These are phyloP conservation scores for Silurus meridionalis DNA, from an alignment of 2,113 vertebrate species.

Conservation along the genomic window DNA sequence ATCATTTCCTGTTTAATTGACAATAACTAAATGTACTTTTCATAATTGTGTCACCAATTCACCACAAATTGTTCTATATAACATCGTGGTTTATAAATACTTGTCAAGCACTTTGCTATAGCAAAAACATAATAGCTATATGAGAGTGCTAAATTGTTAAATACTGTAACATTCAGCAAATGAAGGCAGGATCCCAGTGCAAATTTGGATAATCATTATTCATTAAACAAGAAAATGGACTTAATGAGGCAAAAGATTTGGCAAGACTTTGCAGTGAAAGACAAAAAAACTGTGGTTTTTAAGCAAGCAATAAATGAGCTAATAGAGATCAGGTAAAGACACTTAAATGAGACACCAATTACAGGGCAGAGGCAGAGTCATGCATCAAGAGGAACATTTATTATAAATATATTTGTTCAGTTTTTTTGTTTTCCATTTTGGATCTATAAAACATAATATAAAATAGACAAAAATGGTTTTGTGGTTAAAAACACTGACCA, in stretches of 20 bases:
- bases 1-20: too few relatives aligned
- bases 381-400: neutral
- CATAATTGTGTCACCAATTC: neutral
- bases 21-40: too few relatives aligned
- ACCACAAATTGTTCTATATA: neutral
- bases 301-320: neutral
- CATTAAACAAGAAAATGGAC: neutral
- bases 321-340: neutral
- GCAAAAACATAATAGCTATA: neutral
- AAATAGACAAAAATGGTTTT: neutral
- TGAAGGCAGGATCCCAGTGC: neutral
- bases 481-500: neutral
- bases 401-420: neutral
- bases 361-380: neutral
- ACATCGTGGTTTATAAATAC: neutral
- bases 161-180: neutral
- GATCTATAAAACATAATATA: neutral
- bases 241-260: neutral
- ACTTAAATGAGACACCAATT: neutral
- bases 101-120: neutral
- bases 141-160: neutral
- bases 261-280: neutral
- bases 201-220: neutral
- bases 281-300: neutral
- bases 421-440: neutral